These are phyloP conservation scores for Radopholus similis DNA, from an alignment of 1,140 invertebrate genomes.

Conservation along the genomic window DNA sequence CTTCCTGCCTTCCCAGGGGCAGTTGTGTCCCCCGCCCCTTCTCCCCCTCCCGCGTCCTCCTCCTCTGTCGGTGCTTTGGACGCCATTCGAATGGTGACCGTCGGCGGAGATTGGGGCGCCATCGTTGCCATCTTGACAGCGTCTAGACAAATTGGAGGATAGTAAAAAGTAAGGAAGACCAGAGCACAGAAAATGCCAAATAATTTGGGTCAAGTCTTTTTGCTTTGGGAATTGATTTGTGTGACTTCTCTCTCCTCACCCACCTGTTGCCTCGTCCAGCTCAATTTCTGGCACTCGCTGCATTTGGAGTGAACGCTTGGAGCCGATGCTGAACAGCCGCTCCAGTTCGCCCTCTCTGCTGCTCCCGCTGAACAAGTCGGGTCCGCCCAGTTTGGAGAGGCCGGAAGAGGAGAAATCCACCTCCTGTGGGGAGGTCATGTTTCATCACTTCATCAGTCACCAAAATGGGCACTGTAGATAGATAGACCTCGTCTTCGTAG, in stretches of 20 bases:
- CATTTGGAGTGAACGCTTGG: constrained; percentile 24
- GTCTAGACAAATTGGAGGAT: too few species aligned
- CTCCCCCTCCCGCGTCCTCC: not conserved
- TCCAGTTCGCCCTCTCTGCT: constrained; percentile 14
- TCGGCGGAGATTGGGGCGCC: not conserved
- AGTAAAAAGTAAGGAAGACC: too few species aligned
- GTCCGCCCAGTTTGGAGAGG: not conserved
- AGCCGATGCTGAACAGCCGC: constrained; percentile 3
- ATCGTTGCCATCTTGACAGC: too few species aligned
- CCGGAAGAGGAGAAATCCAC: constrained; percentile 9
- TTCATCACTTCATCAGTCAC: not conserved
- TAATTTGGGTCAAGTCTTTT: too few species aligned
- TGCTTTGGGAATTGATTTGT: not conserved
- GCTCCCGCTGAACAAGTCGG: constrained; percentile 5
- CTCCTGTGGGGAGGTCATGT: not conserved
- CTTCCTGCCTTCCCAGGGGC: not conserved
- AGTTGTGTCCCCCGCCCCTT: not conserved
- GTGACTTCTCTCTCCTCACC: too few species aligned
- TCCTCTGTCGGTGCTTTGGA: constrained; percentile 1
- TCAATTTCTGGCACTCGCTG: constrained; percentile 9
- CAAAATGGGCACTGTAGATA: not conserved
- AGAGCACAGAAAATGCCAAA: too few species aligned
- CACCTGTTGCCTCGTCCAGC: not conserved
- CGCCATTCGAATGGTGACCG: constrained; percentile 15
- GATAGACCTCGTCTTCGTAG: not conserved